phyloP scores from a whole-genome alignment of 2,113 vertebrate genomes.

The Tetrao urogallus region DNA sequence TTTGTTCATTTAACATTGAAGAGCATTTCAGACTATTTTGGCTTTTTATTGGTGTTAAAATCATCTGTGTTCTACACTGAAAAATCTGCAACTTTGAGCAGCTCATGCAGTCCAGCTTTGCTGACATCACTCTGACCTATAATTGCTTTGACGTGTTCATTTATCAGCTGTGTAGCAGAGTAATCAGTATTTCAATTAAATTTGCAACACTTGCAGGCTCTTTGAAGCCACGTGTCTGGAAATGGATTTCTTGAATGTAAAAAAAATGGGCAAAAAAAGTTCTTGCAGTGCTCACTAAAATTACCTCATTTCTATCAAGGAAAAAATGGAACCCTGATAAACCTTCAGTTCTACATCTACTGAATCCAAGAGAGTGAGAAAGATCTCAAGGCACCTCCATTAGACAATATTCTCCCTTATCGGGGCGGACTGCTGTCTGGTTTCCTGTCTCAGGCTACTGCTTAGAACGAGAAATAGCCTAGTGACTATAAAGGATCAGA shows the following conservation, averaged over 20 bases:
- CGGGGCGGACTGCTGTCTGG: constrained; percentile 75
- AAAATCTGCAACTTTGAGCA: neutral
- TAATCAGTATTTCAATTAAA: neutral
- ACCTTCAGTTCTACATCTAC: neutral
- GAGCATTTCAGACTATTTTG: neutral
- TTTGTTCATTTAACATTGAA: neutral
- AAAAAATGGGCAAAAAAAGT: neutral
- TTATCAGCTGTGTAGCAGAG: neutral
- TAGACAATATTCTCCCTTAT: constrained; percentile 80
- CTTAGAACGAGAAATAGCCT: constrained; percentile 77
- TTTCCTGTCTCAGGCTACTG: constrained; percentile 87
- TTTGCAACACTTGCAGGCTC: neutral
- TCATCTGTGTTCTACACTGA: neutral
- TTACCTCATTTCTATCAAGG: neutral
- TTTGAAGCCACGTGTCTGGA: neutral
- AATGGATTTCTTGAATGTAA: neutral
- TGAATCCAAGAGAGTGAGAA: constrained; percentile 54
- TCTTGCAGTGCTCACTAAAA: neutral
- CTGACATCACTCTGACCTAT: neutral
- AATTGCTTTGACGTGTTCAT: neutral
- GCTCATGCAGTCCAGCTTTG: neutral
- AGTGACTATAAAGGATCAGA: constrained; percentile 66
- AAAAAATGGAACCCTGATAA: neutral
- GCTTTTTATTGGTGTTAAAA: neutral
- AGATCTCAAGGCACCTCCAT: constrained; percentile 59